A percentile compares a stretch with the other conserved stretches of the same genome.
Evolutionary conservation across 2,797 vertebrate species (phyloP).

Genomic region (Scolopax bukidnonensis): DNA sequence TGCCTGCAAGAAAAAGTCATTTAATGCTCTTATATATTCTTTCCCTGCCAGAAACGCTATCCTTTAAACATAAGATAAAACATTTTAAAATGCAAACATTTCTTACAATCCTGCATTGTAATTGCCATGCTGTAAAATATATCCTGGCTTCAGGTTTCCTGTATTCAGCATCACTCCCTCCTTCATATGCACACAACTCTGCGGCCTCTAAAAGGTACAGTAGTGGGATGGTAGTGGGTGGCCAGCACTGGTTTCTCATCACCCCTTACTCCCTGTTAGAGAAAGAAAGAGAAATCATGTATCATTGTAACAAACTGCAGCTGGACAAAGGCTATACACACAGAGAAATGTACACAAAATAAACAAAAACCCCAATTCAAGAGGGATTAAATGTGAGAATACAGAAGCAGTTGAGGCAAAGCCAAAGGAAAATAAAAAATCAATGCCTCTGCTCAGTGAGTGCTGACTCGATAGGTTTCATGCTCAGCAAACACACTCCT

Average conservation of each 20-base stretch:
- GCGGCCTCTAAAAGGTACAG: neutral
- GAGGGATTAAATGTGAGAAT: neutral
- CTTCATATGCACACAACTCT: neutral
- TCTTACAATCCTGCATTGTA: neutral
- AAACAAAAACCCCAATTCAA: neutral
- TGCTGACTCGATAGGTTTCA: neutral
- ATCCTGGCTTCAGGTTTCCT: neutral
- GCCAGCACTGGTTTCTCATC: neutral
- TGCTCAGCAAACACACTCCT: neutral
- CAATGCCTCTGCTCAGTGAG: fast-evolving
- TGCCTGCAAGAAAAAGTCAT: slow-evolving; percentile 58
- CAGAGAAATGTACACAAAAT: neutral
- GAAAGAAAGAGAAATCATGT: neutral
- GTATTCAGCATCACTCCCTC: neutral
- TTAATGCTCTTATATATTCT: slow-evolving; percentile 23
- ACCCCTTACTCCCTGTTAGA: neutral
- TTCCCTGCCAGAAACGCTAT: slow-evolving; percentile 18
- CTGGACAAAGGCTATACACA: neutral
- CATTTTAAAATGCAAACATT: slow-evolving; percentile 24
- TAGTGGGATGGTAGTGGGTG: too few relatives aligned
- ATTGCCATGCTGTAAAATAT: neutral
- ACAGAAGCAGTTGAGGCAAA: neutral
- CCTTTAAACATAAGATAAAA: slow-evolving; percentile 48
- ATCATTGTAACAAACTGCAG: neutral
- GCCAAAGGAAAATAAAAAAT: neutral